These are phyloP conservation scores for Pachyramphus minor DNA, from an alignment of 2,113 vertebrate species.

Conservation along the genomic window DNA sequence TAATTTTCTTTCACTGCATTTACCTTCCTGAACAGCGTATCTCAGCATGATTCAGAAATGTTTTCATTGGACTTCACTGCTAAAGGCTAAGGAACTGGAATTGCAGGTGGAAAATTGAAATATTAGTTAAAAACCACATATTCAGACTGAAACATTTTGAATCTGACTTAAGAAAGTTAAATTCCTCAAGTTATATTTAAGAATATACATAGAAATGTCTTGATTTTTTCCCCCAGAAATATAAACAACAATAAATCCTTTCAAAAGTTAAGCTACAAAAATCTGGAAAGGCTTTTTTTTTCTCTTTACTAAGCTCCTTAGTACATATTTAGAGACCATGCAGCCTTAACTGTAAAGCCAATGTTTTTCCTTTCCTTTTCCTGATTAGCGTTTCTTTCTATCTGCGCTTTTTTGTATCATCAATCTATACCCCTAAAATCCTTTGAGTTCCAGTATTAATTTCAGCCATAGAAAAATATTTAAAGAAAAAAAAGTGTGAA, in stretches of 20 bases:
- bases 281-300: background rate
- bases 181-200: background rate
- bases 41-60: background rate
- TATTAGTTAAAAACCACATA: background rate
- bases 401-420: background rate
- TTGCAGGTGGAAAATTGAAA: background rate
- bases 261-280: background rate
- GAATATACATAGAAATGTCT: background rate
- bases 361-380: background rate
- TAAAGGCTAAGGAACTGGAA: background rate
- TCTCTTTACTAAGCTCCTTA: background rate
- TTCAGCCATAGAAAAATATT: background rate
- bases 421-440: too few species aligned
- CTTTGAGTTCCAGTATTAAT: background rate
- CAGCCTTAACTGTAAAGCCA: background rate
- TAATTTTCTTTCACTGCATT: background rate
- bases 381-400: background rate
- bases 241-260: background rate
- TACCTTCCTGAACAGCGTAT: background rate
- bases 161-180: background rate
- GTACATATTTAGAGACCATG: background rate
- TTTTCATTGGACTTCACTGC: background rate
- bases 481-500: background rate
- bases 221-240: background rate
- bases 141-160: background rate